phyloP scores from a whole-genome alignment of 2,113 vertebrate genomes.

The Philantomba maxwellii region DNA sequence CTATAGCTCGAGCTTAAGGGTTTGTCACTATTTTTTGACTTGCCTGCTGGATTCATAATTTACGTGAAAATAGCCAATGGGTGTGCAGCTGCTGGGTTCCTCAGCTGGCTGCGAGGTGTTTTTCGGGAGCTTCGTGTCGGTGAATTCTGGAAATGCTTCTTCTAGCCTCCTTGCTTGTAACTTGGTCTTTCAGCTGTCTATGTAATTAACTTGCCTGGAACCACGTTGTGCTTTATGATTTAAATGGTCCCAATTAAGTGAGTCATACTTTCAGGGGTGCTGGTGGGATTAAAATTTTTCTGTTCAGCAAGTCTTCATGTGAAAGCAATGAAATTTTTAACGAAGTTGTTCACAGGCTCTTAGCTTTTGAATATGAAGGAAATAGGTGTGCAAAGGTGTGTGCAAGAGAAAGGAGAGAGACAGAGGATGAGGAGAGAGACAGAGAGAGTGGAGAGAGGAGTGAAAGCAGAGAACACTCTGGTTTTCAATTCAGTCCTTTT shows the following conservation, averaged over 20 bases:
- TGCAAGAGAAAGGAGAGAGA: background rate
- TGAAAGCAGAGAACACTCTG: background rate
- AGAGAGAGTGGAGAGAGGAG: background rate
- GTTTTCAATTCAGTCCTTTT: background rate
- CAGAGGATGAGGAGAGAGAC: background rate
- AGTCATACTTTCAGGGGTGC: background rate
- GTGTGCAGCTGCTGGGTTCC: background rate
- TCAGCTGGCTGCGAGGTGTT: constrained; percentile 22
- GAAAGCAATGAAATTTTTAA: background rate
- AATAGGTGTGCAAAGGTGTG: background rate
- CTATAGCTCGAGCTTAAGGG: constrained; percentile 19
- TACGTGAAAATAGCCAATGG: constrained; percentile 51
- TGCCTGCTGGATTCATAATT: constrained; percentile 49
- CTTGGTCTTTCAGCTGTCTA: background rate
- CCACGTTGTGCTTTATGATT: background rate
- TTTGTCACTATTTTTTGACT: constrained; percentile 56
- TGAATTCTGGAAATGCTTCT: constrained; percentile 37
- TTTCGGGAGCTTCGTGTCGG: constrained; percentile 18
- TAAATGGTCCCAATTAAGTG: background rate
- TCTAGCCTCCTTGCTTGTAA: background rate
- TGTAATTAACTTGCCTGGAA: background rate
- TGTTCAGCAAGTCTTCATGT: background rate
- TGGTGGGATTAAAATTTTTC: background rate
- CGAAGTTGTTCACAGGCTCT: background rate
- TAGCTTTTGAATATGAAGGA: background rate